Evolutionary conservation across 2,888 invertebrate genomes (phyloP).

Genomic region (Sphecodes monilicornis): DNA sequence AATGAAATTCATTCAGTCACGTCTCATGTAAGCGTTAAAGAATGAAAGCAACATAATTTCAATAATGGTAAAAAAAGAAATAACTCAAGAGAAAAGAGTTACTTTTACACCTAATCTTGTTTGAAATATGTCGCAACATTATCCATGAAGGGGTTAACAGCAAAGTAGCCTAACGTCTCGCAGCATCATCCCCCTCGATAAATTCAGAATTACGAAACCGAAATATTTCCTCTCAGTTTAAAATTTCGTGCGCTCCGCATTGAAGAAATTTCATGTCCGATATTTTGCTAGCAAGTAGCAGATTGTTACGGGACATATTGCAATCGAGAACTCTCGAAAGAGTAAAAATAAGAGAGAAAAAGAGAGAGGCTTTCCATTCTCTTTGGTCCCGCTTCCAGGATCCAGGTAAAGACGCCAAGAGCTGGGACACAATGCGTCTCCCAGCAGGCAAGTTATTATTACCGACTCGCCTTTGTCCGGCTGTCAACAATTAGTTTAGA

Average conservation of each 20-base stretch:
- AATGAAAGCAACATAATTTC: too few relatives aligned
- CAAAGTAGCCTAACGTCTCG: neutral
- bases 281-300: neutral
- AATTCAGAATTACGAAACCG: neutral
- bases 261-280: neutral
- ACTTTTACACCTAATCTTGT: too few relatives aligned
- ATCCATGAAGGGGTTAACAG: too few relatives aligned
- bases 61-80: too few relatives aligned
- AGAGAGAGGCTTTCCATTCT: constrained; percentile 21
- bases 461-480: constrained; percentile 78
- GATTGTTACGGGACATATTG: constrained; percentile 12
- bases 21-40: too few relatives aligned
- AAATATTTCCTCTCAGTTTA: neutral
- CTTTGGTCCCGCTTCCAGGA: constrained; percentile 47
- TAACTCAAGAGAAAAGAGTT: too few relatives aligned
- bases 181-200: neutral
- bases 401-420: constrained; percentile 69
- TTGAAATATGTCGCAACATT: neutral
- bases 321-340: constrained; percentile 4
- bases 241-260: neutral
- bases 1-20: too few relatives aligned
- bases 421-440: constrained; percentile 63
- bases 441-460: constrained; percentile 79
- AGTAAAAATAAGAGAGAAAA: neutral
- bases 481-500: constrained; percentile 83